These are phyloP conservation scores for Heterotis niloticus DNA, from an alignment of 2,113 vertebrate species.

Conservation along the genomic window DNA sequence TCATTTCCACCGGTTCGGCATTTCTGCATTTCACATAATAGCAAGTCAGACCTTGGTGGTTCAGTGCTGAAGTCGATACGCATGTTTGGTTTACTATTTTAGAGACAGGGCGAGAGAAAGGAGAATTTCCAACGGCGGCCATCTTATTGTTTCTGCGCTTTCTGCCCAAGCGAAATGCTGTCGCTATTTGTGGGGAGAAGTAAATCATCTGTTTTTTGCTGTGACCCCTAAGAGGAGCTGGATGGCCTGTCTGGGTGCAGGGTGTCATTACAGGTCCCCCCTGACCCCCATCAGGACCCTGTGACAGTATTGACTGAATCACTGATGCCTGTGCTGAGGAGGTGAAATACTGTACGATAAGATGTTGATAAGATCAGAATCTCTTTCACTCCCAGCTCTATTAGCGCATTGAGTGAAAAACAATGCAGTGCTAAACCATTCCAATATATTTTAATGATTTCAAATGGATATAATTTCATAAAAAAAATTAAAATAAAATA, in stretches of 20 bases:
- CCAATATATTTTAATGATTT: background rate
- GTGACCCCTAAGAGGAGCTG: background rate
- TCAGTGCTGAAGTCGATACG: too few relatives aligned
- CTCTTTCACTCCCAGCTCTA: background rate
- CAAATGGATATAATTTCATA: too few relatives aligned
- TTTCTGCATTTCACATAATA: too few relatives aligned
- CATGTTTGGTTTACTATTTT: background rate
- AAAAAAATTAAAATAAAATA: too few relatives aligned
- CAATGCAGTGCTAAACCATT: background rate
- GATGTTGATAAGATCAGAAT: conserved; percentile 60
- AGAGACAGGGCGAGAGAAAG: too few relatives aligned
- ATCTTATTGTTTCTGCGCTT: too few relatives aligned
- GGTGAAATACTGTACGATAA: conserved; percentile 63
- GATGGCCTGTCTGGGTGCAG: background rate
- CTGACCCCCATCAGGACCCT: conserved; percentile 39
- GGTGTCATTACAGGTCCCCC: conserved; percentile 20
- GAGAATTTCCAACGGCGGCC: too few relatives aligned
- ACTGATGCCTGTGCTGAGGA: conserved; percentile 65
- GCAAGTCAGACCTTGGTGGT: too few relatives aligned
- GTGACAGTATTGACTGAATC: conserved; percentile 54
- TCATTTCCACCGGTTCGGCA: too few relatives aligned
- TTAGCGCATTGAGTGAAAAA: background rate
- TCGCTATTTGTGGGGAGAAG: background rate
- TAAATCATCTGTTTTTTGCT: background rate
- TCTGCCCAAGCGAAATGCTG: too few relatives aligned